Conservation (phyloP, 2,113 vertebrate genomes). For the Rhodinocichla rosea region DNA sequence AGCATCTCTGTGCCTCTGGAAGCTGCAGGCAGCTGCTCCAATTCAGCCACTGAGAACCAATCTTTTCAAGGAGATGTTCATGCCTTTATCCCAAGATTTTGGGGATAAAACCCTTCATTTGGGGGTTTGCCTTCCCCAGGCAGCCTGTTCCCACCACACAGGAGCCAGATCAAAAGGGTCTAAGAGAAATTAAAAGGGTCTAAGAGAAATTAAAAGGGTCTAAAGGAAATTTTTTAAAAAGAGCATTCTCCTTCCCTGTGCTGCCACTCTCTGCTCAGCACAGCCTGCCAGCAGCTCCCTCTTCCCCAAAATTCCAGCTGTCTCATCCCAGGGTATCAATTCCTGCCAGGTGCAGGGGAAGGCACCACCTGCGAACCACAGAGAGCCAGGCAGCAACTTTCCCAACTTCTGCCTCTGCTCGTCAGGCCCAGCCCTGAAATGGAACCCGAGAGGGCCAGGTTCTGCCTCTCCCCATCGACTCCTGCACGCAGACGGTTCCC, state of each 20-base stretch:
- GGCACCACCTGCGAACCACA: not conserved
- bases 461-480: not conserved
- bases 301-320: not conserved
- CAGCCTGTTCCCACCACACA: not conserved
- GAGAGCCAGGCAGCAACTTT: not conserved
- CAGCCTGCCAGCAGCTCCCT: not conserved
- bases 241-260: not conserved
- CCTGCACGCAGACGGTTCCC: not conserved
- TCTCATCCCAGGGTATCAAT: not conserved
- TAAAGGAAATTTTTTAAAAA: not conserved
- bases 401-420: not conserved
- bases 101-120: not conserved
- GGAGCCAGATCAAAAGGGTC: not conserved
- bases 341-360: not conserved
- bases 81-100: not conserved
- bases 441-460: not conserved
- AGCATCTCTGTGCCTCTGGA: not conserved
- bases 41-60: fast-evolving
- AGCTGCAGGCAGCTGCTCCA: not conserved
- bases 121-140: not conserved
- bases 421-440: not conserved
- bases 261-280: not conserved
- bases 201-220: not conserved
- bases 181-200: not conserved
- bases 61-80: no score